Conservation (phyloP, 1,140 invertebrate species). For the Halictus rubicundus region DNA sequence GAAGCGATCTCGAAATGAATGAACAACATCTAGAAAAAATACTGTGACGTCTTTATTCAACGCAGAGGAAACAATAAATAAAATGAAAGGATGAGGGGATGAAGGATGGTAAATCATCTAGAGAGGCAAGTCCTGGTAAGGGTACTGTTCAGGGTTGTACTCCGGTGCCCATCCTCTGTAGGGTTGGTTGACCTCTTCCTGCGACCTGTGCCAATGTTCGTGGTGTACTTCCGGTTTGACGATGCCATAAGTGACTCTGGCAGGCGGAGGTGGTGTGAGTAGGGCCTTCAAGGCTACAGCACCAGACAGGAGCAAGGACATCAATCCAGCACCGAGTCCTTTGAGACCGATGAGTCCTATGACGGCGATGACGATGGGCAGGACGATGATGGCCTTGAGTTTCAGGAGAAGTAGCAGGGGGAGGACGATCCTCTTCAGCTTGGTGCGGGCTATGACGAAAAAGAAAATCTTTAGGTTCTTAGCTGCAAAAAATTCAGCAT, state of each 20-base stretch:
- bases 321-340: slow-evolving; percentile 83
- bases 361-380: slow-evolving; percentile 83
- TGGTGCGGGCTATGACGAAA: slow-evolving; percentile 82
- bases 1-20: neutral
- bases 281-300: slow-evolving; percentile 81
- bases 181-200: slow-evolving; percentile 74
- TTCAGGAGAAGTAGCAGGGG: slow-evolving; percentile 84
- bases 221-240: slow-evolving; percentile 78
- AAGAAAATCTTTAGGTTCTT: neutral
- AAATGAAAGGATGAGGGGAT: slow-evolving; percentile 62
- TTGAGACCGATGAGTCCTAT: slow-evolving; percentile 85
- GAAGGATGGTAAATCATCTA: slow-evolving; percentile 18
- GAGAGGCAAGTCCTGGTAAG: slow-evolving; percentile 73
- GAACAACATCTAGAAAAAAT: neutral
- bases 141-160: slow-evolving; percentile 71
- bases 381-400: slow-evolving; percentile 83
- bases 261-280: slow-evolving; percentile 72
- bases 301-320: slow-evolving; percentile 83
- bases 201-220: slow-evolving; percentile 81
- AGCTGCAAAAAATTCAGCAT: neutral
- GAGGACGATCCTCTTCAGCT: slow-evolving; percentile 83
- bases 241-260: slow-evolving; percentile 79
- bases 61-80: slow-evolving; percentile 52
- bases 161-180: slow-evolving; percentile 75
- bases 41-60: slow-evolving; percentile 26